A percentile compares a stretch with the other conserved stretches of the same genome.
Conservation (phyloP, 2,113 vertebrate species). For the Sula dactylatra region DNA sequence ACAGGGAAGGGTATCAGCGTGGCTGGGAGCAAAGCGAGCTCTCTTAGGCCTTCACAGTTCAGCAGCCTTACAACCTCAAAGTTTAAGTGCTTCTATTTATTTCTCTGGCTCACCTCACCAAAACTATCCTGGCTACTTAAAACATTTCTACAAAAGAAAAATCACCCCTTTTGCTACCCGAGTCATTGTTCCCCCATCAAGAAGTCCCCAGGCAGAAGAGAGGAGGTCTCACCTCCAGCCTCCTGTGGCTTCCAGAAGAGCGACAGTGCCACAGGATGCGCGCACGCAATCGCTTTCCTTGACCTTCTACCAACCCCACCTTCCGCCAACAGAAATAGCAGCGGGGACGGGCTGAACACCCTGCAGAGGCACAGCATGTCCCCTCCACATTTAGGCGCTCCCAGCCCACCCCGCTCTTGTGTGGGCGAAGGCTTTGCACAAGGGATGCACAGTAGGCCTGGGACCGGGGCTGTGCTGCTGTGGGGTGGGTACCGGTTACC, state of each 20-base stretch:
- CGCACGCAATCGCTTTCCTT: background rate
- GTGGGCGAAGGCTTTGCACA: rapidly evolving
- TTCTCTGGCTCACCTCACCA: background rate
- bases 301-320: background rate
- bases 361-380: rapidly evolving
- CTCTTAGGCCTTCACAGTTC: background rate
- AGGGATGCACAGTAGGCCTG: background rate
- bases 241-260: background rate
- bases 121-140: background rate
- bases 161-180: rapidly evolving
- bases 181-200: background rate
- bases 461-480: background rate
- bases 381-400: rapidly evolving
- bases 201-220: background rate
- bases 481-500: rapidly evolving
- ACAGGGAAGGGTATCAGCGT: background rate
- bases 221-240: background rate
- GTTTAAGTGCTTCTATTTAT: background rate
- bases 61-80: background rate
- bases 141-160: background rate
- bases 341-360: rapidly evolving
- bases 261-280: rapidly evolving
- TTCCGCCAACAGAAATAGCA: background rate
- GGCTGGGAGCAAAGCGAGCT: background rate
- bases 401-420: background rate